Evolutionary conservation across 2,797 vertebrate genomes (phyloP).

Genomic region (Passerculus sandwichensis): DNA sequence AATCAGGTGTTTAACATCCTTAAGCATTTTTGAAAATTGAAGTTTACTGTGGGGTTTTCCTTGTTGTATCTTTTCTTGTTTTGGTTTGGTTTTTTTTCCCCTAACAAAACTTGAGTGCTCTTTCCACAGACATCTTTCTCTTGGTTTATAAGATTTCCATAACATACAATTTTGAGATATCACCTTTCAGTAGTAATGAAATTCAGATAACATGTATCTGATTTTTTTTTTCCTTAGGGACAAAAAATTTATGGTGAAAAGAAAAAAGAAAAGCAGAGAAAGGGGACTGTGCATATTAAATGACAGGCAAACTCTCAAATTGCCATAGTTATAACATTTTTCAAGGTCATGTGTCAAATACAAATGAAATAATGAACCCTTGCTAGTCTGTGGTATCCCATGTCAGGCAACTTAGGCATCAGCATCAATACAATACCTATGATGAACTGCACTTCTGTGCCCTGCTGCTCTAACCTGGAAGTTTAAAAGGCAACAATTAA

Average conservation of each 20-base stretch:
- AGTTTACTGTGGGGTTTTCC: neutral
- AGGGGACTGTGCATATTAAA: neutral
- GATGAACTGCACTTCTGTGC: conserved; percentile 18
- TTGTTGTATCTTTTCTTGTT: neutral
- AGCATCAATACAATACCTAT: conserved; percentile 10
- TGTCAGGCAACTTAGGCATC: neutral
- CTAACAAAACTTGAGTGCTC: neutral
- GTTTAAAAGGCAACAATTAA: conserved; percentile 32
- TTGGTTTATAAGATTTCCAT: neutral
- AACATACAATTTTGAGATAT: neutral
- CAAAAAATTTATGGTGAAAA: neutral
- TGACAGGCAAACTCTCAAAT: neutral
- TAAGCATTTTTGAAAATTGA: neutral
- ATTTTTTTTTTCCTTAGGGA: neutral
- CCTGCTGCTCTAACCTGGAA: conserved; percentile 47
- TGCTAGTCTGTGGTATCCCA: neutral
- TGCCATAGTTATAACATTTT: conserved; percentile 12
- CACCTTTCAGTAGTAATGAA: neutral
- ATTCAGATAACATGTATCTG: neutral
- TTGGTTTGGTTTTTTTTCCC: neutral
- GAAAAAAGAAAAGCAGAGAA: neutral
- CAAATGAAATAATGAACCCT: conserved; percentile 35
- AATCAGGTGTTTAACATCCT: neutral
- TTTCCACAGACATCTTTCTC: neutral
- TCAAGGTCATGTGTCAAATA: conserved; percentile 44